A percentile compares a stretch with the other conserved stretches of the same genome.
phyloP scores from a whole-genome alignment of 2,888 invertebrate species.

The Hirtodrosophila trivittata region DNA sequence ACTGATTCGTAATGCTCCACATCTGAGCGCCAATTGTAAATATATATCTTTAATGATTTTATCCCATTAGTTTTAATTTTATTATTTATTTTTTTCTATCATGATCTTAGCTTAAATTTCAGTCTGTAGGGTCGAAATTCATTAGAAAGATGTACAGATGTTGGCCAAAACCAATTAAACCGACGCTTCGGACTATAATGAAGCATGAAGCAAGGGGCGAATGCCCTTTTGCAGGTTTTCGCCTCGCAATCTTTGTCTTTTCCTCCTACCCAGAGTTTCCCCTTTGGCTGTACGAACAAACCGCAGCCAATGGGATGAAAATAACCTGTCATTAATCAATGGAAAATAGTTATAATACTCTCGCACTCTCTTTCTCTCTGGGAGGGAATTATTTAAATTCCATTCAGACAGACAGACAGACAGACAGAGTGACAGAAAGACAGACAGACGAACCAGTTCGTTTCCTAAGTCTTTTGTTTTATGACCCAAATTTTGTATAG shows the following conservation, averaged over 20 bases:
- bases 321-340: constrained; percentile 67
- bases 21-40: constrained; percentile 35
- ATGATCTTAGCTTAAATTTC: constrained; percentile 57
- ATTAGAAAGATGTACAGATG: constrained; percentile 59
- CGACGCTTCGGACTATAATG: constrained; percentile 63
- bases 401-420: no score
- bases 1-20: constrained; percentile 48
- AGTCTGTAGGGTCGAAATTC: constrained; percentile 38
- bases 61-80: constrained; percentile 27
- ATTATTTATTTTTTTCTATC: constrained; percentile 27
- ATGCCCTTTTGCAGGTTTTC: constrained; percentile 46
- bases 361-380: constrained; percentile 5
- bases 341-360: constrained; percentile 54
- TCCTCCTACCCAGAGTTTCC: constrained; percentile 10
- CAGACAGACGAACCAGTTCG: constrained; percentile 58
- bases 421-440: no score
- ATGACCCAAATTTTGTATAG: constrained; percentile 49
- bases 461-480: constrained; percentile 71
- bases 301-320: constrained; percentile 46
- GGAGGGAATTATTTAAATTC: constrained; percentile 63
- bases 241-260: constrained; percentile 2
- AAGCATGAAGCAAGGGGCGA: constrained; percentile 53
- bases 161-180: constrained; percentile 63
- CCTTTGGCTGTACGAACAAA: background rate
- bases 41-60: constrained; percentile 54